phyloP scores from a whole-genome alignment of 2,797 vertebrate species.

The Tragopan temminckii region DNA sequence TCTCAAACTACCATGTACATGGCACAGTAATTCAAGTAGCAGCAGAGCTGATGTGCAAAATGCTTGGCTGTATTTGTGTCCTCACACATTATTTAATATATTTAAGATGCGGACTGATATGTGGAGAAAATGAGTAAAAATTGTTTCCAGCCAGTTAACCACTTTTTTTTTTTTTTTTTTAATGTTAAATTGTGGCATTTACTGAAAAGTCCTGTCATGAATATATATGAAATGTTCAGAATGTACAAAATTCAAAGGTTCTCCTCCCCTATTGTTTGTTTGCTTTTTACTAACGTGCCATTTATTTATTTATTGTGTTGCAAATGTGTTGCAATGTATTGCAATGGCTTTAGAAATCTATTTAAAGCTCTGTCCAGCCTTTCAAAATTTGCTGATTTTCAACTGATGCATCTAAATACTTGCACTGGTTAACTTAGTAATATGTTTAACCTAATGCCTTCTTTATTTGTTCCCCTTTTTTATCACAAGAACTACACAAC shows the following conservation, averaged over 20 bases:
- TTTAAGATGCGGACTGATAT: neutral
- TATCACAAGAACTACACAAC: neutral
- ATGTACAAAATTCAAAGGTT: neutral
- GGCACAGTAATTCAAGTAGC: neutral
- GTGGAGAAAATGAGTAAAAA: slow-evolving; percentile 14
- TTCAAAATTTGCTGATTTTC: neutral
- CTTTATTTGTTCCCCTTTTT: rapidly evolving
- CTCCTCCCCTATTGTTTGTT: neutral
- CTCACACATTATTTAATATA: neutral
- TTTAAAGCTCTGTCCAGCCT: neutral
- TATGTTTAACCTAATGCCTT: rapidly evolving
- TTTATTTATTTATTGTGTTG: neutral
- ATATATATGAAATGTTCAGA: neutral
- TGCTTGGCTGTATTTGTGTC: neutral
- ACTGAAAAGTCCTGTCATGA: neutral
- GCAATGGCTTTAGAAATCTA: neutral
- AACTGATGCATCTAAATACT: neutral
- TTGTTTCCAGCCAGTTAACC: neutral
- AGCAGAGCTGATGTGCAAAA: neutral
- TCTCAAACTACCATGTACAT: neutral
- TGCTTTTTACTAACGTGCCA: neutral
- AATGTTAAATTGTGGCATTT: neutral
- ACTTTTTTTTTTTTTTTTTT: neutral
- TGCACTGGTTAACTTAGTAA: neutral
- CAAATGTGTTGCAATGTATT: no score